phyloP scores from a whole-genome alignment of 1,140 invertebrate genomes.

The Limonius californicus region DNA sequence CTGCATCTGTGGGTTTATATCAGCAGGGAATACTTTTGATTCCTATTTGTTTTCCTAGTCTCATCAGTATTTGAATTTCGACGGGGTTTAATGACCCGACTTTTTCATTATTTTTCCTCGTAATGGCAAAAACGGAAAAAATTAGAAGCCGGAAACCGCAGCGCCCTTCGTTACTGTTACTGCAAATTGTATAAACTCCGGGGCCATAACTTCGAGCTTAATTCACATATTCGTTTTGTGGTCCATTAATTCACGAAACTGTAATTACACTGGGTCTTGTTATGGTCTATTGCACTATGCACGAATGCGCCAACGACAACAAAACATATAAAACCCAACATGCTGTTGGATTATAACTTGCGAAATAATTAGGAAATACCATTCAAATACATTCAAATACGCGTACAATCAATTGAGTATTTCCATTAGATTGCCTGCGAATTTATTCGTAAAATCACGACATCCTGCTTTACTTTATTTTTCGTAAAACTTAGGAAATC shows the following conservation, averaged over 20 bases:
- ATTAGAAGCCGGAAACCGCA: not conserved
- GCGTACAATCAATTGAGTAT: too few relatives aligned
- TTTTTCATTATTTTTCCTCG: not conserved
- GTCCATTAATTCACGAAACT: constrained; percentile 7
- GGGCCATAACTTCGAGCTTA: not conserved
- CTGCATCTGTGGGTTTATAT: constrained; percentile 4
- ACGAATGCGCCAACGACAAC: constrained; percentile 1
- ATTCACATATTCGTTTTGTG: constrained; percentile 11
- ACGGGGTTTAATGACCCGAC: not conserved
- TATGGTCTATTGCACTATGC: constrained; percentile 11
- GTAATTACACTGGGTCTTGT: constrained; percentile 6
- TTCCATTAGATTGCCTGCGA: too few relatives aligned
- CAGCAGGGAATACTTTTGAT: not conserved
- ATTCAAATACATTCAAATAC: too few relatives aligned
- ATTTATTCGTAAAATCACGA: too few relatives aligned
- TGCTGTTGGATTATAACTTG: not conserved
- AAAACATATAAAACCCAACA: not conserved
- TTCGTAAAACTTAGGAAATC: too few relatives aligned
- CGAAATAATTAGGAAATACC: not conserved
- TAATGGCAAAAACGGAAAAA: not conserved
- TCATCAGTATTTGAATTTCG: not conserved
- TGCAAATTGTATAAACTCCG: constrained; percentile 1
- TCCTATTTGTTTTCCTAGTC: not conserved
- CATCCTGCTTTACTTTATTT: too few relatives aligned
- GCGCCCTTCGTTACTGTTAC: not conserved